Conservation (phyloP, 1,140 invertebrate species). For the Pseudomyrmex dendroicus region DNA sequence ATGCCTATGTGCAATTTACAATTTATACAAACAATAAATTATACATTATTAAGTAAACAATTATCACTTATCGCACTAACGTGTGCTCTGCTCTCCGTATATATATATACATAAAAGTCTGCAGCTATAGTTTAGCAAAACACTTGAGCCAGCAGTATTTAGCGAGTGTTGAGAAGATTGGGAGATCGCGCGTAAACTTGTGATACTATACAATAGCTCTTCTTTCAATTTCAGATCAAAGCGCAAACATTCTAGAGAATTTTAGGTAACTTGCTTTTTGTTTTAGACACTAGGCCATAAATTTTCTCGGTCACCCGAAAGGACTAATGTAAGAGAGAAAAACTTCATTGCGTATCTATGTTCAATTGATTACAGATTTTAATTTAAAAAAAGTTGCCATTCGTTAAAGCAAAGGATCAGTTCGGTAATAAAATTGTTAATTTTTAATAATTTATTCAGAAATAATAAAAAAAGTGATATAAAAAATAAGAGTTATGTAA, state of each 20-base stretch:
- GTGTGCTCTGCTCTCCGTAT: conserved; percentile 19
- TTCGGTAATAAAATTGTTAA: too few relatives aligned
- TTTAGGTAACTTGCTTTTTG: too few relatives aligned
- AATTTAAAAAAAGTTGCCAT: too few relatives aligned
- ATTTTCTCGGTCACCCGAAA: not conserved
- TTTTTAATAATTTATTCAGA: too few relatives aligned
- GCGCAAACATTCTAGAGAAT: too few relatives aligned
- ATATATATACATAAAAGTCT: conserved; percentile 35
- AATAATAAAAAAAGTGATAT: too few relatives aligned
- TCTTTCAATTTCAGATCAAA: not conserved
- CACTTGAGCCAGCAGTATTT: conserved; percentile 13
- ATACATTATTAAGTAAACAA: conserved; percentile 68
- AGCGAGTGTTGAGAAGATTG: not conserved
- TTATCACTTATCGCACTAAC: conserved; percentile 67
- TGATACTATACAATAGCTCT: not conserved
- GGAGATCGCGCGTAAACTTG: not conserved
- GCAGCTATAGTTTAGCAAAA: conserved; percentile 26
- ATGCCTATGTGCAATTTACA: conserved; percentile 77
- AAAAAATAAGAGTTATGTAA: too few relatives aligned
- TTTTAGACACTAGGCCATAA: too few relatives aligned
- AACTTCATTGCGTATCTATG: too few relatives aligned
- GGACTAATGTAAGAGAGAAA: too few relatives aligned
- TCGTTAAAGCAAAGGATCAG: too few relatives aligned
- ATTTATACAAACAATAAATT: conserved; percentile 80
- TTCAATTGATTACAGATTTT: too few relatives aligned